Evolutionary conservation across 2,113 vertebrate species (phyloP).

Genomic region (Rhinogobius similis): DNA sequence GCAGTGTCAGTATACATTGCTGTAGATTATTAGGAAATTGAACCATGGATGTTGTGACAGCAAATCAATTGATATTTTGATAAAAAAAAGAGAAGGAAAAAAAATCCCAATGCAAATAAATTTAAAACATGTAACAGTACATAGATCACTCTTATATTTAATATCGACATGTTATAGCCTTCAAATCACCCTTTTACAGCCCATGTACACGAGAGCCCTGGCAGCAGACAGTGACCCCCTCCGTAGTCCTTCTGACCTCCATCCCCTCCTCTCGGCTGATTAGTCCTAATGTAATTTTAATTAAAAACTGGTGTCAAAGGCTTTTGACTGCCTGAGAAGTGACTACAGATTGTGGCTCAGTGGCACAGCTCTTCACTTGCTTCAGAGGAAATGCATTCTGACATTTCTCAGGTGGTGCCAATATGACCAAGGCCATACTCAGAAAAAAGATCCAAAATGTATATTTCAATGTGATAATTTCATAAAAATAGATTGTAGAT

Average conservation of each 20-base stretch:
- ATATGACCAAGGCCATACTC: conserved; percentile 52
- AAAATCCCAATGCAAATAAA: too few species aligned
- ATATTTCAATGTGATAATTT: conserved; percentile 19
- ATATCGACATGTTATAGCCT: too few species aligned
- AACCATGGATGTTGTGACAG: too few species aligned
- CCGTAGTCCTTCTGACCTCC: conserved; percentile 51
- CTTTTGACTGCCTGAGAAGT: conserved; percentile 98
- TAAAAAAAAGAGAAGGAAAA: too few species aligned
- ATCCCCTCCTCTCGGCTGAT: conserved; percentile 92
- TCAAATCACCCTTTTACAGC: neutral
- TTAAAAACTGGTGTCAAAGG: conserved; percentile 99
- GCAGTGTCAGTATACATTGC: too few species aligned
- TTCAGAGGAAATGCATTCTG: conserved; percentile 97
- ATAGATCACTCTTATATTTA: neutral
- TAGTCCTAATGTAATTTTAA: conserved; percentile 99
- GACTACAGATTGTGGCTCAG: conserved; percentile 98
- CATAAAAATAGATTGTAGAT: neutral
- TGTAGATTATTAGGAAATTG: too few species aligned
- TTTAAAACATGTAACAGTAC: too few species aligned
- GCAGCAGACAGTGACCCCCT: conserved; percentile 26
- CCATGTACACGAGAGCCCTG: neutral
- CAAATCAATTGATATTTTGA: too few species aligned
- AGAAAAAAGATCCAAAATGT: conserved; percentile 42
- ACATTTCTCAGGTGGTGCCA: conserved; percentile 77
- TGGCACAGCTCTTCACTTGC: conserved; percentile 94